Evolutionary conservation across 1,140 invertebrate genomes (phyloP), one percentile per base, ranked within the genome.

Genomic region (Chlorops oryzae): DNA sequence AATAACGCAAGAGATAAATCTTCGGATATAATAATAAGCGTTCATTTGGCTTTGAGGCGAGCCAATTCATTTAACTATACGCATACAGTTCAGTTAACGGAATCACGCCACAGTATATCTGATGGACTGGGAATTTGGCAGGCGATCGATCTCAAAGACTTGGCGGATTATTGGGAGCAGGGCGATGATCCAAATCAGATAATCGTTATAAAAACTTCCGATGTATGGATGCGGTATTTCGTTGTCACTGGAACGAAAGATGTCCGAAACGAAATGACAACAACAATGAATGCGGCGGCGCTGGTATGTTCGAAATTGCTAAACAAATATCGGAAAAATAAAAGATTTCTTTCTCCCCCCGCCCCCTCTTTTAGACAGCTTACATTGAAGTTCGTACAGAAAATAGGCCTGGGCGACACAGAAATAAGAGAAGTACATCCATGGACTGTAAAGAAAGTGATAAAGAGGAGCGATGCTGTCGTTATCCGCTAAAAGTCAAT

Each of bases 401-500:
- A 55, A 79, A 84, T 56, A 78, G 77, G 51, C 69, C n/a, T n/a
- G n/a, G 75, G 51, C 74, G 80, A 65, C 75, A 82, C 66, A 73
- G 83, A 42, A 80, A 80, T 35, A 82, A 88, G 56, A 78, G 90
- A n/a, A 89, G 59, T 45, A 58, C 64, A 10, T 61, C 57, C 7
- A 49, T 70, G 52, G 69, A 72, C 49, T 72, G 70, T 44, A 56
- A 57, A 7, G 65, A 70, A 37, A 64, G 52, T 32, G 63, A 67
- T 42, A 81, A 86, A 48, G 88, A 94, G 61, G 79, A 81, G 4
- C 79, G 88, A 20, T 94, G 92, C 72, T 95, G 92, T 68, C 83
- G 90, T 13, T 94, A 93, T 70, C 88, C 90, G 1, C 78, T 98
- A 15, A 89, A 88, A 10, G 92, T 99, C 12, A 91, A 98, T 75